Evolutionary conservation across 1,140 invertebrate genomes (phyloP).

Genomic region (Globodera ellingtonae): DNA sequence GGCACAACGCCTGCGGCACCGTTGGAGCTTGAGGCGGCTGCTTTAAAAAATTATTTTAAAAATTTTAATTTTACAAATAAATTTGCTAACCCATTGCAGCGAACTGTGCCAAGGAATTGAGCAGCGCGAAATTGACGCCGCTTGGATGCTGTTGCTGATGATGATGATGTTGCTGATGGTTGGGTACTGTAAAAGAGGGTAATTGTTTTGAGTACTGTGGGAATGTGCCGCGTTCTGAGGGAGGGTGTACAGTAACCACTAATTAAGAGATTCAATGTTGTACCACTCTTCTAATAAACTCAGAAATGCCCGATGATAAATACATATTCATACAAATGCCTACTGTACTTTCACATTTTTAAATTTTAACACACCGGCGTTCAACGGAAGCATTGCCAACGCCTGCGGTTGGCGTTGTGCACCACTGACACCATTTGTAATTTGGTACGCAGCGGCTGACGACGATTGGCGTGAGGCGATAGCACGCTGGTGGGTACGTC

Average conservation of each 20-base stretch:
- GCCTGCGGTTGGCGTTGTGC: slow-evolving; percentile 14
- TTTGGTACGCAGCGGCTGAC: not conserved
- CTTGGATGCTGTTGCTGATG: slow-evolving; percentile 12
- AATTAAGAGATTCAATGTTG: too few species aligned
- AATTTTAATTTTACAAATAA: too few species aligned
- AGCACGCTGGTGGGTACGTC: slow-evolving; percentile 25
- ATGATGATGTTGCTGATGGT: not conserved
- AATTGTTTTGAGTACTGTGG: too few species aligned
- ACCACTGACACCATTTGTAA: not conserved
- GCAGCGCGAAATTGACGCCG: slow-evolving; percentile 9
- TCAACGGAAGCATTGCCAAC: slow-evolving; percentile 23
- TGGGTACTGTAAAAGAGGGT: not conserved
- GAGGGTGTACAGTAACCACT: too few species aligned
- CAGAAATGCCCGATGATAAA: too few species aligned
- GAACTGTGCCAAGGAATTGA: slow-evolving; percentile 7
- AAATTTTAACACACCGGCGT: not conserved
- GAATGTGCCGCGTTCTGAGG: too few species aligned
- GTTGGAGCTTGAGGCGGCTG: slow-evolving; percentile 2
- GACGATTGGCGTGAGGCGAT: slow-evolving; percentile 14
- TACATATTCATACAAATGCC: too few species aligned
- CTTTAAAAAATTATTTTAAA: not conserved
- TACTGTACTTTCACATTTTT: not conserved
- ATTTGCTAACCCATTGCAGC: not conserved
- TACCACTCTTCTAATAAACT: too few species aligned
- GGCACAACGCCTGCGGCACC: not conserved